These are phyloP conservation scores for Drosophila kikkawai DNA, from an alignment of 1,140 invertebrate genomes.

Conservation along the genomic window DNA sequence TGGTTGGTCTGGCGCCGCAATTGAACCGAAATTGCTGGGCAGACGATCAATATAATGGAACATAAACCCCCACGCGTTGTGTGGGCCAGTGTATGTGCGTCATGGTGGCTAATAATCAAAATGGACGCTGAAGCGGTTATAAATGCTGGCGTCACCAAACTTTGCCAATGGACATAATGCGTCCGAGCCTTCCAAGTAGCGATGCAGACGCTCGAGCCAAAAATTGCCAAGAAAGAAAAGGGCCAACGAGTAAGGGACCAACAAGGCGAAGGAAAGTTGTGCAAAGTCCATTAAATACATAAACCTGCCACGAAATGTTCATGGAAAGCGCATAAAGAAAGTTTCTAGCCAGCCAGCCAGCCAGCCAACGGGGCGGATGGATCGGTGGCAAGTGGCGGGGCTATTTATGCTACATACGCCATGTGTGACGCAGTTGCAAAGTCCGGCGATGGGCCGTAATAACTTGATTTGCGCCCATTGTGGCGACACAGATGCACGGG, in stretches of 20 bases:
- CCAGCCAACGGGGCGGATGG: conserved; percentile 37
- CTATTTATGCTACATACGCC: conserved; percentile 73
- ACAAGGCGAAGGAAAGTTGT: conserved; percentile 63
- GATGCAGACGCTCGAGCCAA: conserved; percentile 28
- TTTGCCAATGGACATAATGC: conserved; percentile 78
- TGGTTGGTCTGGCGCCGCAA: conserved; percentile 31
- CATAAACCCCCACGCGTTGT: conserved; percentile 47
- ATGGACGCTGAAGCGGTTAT: conserved; percentile 70
- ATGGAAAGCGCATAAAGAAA: conserved; percentile 83
- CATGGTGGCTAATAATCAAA: conserved; percentile 75
- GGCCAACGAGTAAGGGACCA: conserved; percentile 4
- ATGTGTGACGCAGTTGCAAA: conserved; percentile 67
- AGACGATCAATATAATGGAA: conserved; percentile 60
- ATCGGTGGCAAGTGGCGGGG: conserved; percentile 65
- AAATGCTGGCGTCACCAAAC: conserved; percentile 78
- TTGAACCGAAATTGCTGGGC: conserved; percentile 22
- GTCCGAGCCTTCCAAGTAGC: conserved; percentile 48
- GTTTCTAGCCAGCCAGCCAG: conserved; percentile 54
- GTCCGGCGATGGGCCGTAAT: conserved; percentile 64
- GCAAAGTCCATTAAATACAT: conserved; percentile 83
- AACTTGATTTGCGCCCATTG: conserved; percentile 79
- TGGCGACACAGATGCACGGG: conserved; percentile 76
- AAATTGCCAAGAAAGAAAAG: conserved; percentile 31
- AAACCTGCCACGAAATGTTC: conserved; percentile 83
- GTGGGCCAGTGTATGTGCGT: conserved; percentile 2